Evolutionary conservation across 64 coral and sea anemone genomes (phyloP).

Genomic region (Cladopsammia gracilis): DNA sequence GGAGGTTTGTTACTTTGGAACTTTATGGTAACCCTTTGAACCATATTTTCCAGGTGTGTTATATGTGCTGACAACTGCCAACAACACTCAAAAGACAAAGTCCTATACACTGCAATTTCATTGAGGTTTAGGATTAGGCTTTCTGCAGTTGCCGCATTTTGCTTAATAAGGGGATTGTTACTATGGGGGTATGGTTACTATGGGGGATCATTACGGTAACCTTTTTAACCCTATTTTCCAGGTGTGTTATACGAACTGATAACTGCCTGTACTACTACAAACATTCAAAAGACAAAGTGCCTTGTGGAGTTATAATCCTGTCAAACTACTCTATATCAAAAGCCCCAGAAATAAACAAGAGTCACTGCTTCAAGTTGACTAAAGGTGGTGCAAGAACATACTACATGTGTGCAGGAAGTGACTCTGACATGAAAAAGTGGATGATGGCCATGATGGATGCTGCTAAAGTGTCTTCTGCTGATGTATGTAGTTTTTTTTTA

Average conservation of each 20-base stretch:
- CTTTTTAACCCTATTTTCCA: not conserved
- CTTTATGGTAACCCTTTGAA: too few species aligned
- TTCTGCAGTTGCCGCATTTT: too few species aligned
- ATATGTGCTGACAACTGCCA: too few species aligned
- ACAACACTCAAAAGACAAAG: too few species aligned
- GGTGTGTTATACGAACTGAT: conserved; percentile 78
- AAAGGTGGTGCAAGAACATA: conserved; percentile 96
- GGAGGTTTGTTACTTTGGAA: too few species aligned
- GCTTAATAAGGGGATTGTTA: too few species aligned
- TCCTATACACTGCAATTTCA: too few species aligned
- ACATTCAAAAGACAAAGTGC: conserved; percentile 78
- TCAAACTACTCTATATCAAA: conserved; percentile 92
- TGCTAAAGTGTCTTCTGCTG: conserved; percentile 38
- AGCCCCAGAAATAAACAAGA: conserved; percentile 81
- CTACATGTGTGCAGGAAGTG: conserved; percentile 74
- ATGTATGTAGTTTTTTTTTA: conserved; percentile 50
- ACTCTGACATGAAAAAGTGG: conserved; percentile 87
- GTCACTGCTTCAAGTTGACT: conserved; percentile 88
- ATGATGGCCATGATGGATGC: conserved; percentile 90
- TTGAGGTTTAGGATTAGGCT: too few species aligned
- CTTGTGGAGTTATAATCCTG: conserved; percentile 89
- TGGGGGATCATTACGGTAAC: too few species aligned
- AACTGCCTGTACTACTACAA: conserved; percentile 97
- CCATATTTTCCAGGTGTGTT: too few species aligned
- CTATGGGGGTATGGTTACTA: too few species aligned